These are phyloP conservation scores for Theretra japonica DNA, from an alignment of 2,888 invertebrate genomes.

Conservation along the genomic window DNA sequence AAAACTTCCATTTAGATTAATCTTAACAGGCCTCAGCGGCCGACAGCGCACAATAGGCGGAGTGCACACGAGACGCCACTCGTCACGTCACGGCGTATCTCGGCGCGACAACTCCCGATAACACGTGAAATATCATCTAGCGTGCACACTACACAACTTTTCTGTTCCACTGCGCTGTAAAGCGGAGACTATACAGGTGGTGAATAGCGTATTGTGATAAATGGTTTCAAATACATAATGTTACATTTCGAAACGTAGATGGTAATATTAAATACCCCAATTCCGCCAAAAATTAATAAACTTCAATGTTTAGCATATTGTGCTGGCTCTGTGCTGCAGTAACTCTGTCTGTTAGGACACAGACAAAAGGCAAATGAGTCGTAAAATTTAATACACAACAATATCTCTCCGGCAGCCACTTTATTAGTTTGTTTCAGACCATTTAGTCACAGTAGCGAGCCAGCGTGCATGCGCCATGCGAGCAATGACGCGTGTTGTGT, in stretches of 20 bases:
- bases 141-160: conserved; percentile 11
- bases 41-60: conserved; percentile 12
- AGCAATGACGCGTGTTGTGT: conserved; percentile 23
- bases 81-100: conserved; percentile 18
- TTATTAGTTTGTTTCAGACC: conserved; percentile 26
- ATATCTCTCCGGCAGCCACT: conserved; percentile 16
- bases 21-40: background rate
- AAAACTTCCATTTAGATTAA: conserved; percentile 16
- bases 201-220: background rate
- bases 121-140: conserved; percentile 24
- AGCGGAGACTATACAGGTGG: background rate
- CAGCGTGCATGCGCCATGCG: background rate
- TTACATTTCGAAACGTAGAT: too few relatives aligned
- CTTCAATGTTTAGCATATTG: background rate
- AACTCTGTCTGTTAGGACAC: conserved; percentile 6
- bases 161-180: conserved; percentile 9
- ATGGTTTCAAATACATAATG: background rate
- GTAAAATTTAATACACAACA: conserved; percentile 22
- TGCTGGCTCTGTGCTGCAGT: background rate
- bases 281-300: background rate
- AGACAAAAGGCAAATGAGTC: conserved; percentile 19
- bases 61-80: conserved; percentile 24
- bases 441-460: conserved; percentile 21
- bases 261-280: background rate
- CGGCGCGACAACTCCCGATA: conserved; percentile 20